Evolutionary conservation across 2,797 vertebrate genomes (phyloP).

Genomic region (Cichlasoma orientale): DNA sequence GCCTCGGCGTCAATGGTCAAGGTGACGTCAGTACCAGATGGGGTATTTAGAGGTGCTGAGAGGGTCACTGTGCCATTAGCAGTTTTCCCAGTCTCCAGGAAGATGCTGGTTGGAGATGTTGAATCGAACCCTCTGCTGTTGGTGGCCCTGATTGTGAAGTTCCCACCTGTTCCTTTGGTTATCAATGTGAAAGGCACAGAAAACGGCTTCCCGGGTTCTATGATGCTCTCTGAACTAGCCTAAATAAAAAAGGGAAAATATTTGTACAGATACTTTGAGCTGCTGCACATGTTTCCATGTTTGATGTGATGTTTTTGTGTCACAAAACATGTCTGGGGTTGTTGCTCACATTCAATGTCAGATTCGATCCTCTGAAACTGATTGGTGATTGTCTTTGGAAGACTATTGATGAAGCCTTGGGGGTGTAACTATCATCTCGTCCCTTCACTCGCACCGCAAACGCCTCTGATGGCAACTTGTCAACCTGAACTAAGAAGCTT

Average conservation of each 20-base stretch:
- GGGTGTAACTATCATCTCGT: fast-evolving
- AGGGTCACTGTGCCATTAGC: conserved; percentile 58
- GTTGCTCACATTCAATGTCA: conserved; percentile 60
- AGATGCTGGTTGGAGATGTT: conserved; percentile 43
- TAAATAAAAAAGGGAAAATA: conserved; percentile 20
- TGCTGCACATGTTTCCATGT: neutral
- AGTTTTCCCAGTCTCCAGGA: conserved; percentile 18
- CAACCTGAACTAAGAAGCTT: conserved; percentile 49
- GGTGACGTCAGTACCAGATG: conserved; percentile 65
- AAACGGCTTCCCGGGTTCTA: conserved; percentile 50
- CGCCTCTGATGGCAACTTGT: conserved; percentile 36
- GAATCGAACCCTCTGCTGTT: conserved; percentile 51
- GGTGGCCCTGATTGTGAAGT: conserved; percentile 56
- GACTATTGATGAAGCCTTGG: neutral
- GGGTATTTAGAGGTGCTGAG: conserved; percentile 46
- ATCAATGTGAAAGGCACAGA: conserved; percentile 63
- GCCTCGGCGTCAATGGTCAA: conserved; percentile 66
- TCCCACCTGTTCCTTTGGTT: conserved; percentile 20
- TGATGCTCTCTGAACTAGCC: conserved; percentile 40
- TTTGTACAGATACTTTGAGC: neutral
- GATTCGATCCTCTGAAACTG: conserved; percentile 61
- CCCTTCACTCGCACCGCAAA: conserved; percentile 67
- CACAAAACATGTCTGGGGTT: neutral
- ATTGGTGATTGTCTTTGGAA: conserved; percentile 71
- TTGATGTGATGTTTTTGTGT: neutral